phyloP scores from a whole-genome alignment of 2,888 invertebrate species.

The Litoditis marina region DNA sequence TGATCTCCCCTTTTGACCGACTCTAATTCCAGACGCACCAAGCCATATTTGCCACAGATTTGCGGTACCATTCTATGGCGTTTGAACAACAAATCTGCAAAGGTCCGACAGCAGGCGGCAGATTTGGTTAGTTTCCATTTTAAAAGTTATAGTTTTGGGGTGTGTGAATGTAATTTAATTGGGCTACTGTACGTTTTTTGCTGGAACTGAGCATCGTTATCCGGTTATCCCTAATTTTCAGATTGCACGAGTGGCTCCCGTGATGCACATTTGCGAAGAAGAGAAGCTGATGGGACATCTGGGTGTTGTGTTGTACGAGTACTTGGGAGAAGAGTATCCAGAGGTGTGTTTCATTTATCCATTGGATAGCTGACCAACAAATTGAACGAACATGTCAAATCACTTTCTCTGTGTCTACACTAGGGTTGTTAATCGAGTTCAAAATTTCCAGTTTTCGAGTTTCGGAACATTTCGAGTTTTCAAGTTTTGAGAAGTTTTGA shows the following conservation, averaged over 20 bases:
- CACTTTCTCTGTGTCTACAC: too few species aligned
- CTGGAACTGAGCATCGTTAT: too few species aligned
- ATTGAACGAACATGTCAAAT: too few species aligned
- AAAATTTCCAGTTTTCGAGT: too few species aligned
- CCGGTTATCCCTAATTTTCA: conserved; percentile 21
- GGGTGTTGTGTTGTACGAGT: conserved; percentile 96
- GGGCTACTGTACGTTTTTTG: not conserved
- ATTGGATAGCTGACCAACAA: too few species aligned
- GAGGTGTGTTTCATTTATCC: conserved; percentile 13
- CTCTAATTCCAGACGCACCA: conserved; percentile 75
- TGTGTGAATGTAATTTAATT: not conserved
- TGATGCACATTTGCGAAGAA: conserved; percentile 99
- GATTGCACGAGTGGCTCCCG: conserved; percentile 91
- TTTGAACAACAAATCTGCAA: conserved; percentile 97
- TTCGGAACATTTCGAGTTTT: too few species aligned
- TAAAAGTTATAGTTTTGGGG: not conserved
- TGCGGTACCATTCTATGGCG: conserved; percentile 99
- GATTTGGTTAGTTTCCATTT: conserved; percentile 70
- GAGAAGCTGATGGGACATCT: conserved; percentile 99
- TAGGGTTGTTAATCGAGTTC: too few species aligned
- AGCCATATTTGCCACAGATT: conserved; percentile 97
- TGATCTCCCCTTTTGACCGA: too few species aligned
- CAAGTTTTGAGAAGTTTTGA: too few species aligned
- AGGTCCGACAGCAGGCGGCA: conserved; percentile 96
- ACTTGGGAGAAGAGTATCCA: conserved; percentile 97